Evolutionary conservation across 2,113 vertebrate genomes (phyloP).

Genomic region (Athene cunicularia): DNA sequence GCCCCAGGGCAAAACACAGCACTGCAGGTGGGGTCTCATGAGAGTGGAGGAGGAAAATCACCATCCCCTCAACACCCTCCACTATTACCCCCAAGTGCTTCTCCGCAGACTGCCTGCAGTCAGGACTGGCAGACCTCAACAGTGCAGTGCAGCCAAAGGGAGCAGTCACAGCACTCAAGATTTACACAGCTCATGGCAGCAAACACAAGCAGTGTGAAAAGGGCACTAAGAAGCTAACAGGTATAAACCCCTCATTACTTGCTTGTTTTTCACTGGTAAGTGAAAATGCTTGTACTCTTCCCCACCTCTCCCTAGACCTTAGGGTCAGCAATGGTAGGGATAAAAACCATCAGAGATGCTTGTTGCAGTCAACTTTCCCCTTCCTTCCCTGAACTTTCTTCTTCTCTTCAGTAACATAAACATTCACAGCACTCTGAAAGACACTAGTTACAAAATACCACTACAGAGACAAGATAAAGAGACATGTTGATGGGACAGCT

Average conservation of each 20-base stretch:
- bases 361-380: not conserved
- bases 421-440: not conserved
- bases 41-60: too few relatives aligned
- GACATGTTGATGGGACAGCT: not conserved
- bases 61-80: too few relatives aligned
- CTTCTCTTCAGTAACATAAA: not conserved
- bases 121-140: not conserved
- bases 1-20: too few relatives aligned
- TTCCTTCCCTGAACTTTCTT: not conserved
- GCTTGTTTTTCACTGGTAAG: not conserved
- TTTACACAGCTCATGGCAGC: not conserved
- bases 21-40: too few relatives aligned
- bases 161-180: rapidly evolving
- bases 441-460: rapidly evolving
- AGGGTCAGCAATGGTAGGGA: not conserved
- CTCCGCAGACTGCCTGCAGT: too few relatives aligned
- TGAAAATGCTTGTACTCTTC: not conserved
- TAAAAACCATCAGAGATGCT: not conserved
- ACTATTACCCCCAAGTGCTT: too few relatives aligned
- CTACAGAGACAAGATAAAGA: not conserved
- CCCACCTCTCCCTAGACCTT: not conserved
- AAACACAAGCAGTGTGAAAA: not conserved
- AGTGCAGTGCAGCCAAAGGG: not conserved
- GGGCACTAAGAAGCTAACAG: not conserved
- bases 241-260: not conserved